Evolutionary conservation across 2,113 vertebrate species (phyloP).

Genomic region (Verasper variegatus): DNA sequence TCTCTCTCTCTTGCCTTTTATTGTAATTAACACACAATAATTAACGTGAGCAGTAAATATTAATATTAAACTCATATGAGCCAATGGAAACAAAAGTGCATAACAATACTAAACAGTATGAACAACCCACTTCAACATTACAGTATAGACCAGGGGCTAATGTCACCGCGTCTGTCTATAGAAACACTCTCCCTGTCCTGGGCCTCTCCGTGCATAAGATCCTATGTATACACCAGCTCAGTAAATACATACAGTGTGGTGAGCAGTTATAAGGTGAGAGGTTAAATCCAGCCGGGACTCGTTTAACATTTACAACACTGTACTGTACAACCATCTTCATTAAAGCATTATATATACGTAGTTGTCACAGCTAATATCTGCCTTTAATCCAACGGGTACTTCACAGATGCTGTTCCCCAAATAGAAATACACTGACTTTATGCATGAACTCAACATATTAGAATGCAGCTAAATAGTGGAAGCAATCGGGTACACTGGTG

Average conservation of each 20-base stretch:
- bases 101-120: constrained; percentile 72
- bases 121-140: constrained; percentile 64
- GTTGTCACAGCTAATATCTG: constrained; percentile 51
- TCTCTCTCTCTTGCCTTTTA: constrained; percentile 63
- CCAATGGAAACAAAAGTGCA: constrained; percentile 75
- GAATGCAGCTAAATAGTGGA: constrained; percentile 52
- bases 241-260: constrained; percentile 46
- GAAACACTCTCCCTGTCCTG: constrained; percentile 27
- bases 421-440: constrained; percentile 38
- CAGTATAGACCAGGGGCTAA: constrained; percentile 63
- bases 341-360: constrained; percentile 63
- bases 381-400: constrained; percentile 48
- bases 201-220: constrained; percentile 36
- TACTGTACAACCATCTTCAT: constrained; percentile 57
- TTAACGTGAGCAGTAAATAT: constrained; percentile 63
- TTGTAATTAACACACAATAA: constrained; percentile 46
- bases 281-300: constrained; percentile 35
- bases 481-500: constrained; percentile 27
- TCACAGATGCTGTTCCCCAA: constrained; percentile 51
- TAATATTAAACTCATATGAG: constrained; percentile 62
- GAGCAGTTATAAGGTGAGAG: constrained; percentile 45
- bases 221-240: constrained; percentile 49
- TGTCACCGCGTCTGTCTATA: constrained; percentile 49
- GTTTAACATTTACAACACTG: constrained; percentile 54
- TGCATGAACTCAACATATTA: constrained; percentile 11